Evolutionary conservation across 2,113 vertebrate genomes (phyloP).

Genomic region (Heterocephalus glaber): DNA sequence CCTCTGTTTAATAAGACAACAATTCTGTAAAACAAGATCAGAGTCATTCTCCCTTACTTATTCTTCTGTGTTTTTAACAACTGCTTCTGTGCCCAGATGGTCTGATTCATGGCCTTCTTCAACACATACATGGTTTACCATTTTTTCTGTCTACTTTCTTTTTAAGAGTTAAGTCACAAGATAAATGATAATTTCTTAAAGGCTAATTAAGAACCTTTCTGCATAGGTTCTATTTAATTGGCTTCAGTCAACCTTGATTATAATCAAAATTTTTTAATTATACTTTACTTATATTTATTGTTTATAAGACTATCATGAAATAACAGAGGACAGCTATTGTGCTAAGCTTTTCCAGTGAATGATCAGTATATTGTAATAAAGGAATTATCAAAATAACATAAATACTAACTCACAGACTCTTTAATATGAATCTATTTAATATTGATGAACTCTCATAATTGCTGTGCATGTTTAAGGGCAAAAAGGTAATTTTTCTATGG

Average conservation of each 20-base stretch:
- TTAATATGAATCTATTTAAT: constrained; percentile 56
- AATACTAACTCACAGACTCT: constrained; percentile 40
- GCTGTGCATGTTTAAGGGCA: constrained; percentile 14
- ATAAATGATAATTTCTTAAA: constrained; percentile 73
- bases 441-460: constrained; percentile 53
- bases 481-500: constrained; percentile 64
- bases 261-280: constrained; percentile 64
- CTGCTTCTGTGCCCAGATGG: constrained; percentile 58
- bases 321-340: constrained; percentile 61
- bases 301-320: constrained; percentile 55
- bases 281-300: constrained; percentile 60
- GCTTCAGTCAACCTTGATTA: constrained; percentile 71
- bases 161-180: constrained; percentile 62
- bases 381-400: constrained; percentile 65
- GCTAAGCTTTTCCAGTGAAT: constrained; percentile 53
- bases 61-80: constrained; percentile 51
- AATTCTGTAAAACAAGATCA: constrained; percentile 63
- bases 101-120: background rate
- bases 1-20: constrained; percentile 44
- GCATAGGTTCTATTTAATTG: constrained; percentile 73
- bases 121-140: background rate
- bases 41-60: background rate
- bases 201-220: constrained; percentile 77
- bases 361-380: constrained; percentile 33
- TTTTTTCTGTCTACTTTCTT: constrained; percentile 47